Evolutionary conservation across 2,113 vertebrate genomes (phyloP), one percentile per base, ranked within the genome.

Genomic region (Benitochromis conjunctus): DNA sequence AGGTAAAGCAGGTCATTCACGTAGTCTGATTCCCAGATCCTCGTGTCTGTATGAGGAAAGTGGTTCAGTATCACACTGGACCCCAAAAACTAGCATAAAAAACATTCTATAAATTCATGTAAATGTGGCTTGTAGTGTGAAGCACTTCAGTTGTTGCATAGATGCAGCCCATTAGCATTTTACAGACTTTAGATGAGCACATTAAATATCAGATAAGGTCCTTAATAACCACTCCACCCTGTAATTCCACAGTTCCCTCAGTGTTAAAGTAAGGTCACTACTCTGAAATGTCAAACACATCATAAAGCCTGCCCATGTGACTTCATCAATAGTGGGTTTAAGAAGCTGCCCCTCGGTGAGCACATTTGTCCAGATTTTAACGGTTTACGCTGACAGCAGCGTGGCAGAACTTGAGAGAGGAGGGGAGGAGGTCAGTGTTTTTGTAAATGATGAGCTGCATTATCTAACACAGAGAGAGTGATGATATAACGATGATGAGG

Each of bases 401-500:
- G 3, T 11, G 11, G 31, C 64, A 51, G 41, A 84, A 64, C 29
- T 29, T 48, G 69, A 60, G 18, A 8, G 58, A 58, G 48, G 41
- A 21, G 78, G 82, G 19, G 57, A 85, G 29, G 54, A 19, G 89
- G 88, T 90, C 91, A 64, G 51, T 43, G 21, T 77, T 81, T 88
- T 85, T 81, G 14, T 19, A 53, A 83, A 66, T 18, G 51, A 13
- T 43, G 56, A 57, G 78, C 56, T 79, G 71, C 21, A 80, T 81
- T 92, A 92, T 88, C 82, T 87, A 92, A 94, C 90, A 58, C 53
- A 57, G 76, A 81, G 55, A 86, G 66, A 83, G 80, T 24, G 91
- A 89, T 94, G 90, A 93, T 91, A 91, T 93, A 92, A 93, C 80
- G 48, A 88, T 89, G 76, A 87, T 88, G 86, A 85, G 77, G 83